Conservation (phyloP, 2,888 invertebrate species). For the Oegoconia quadripuncta region DNA sequence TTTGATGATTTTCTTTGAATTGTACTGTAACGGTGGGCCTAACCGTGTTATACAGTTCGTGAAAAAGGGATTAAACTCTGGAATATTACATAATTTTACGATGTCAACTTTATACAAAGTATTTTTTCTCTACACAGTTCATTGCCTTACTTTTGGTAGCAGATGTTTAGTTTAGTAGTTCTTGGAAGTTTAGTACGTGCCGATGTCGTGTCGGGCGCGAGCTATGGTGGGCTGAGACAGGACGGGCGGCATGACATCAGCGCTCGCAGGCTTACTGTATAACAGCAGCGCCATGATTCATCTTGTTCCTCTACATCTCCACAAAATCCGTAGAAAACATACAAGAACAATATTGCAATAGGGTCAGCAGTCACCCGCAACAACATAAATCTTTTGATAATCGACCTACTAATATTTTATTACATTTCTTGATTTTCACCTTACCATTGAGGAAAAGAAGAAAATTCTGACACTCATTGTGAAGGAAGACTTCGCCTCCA, state of each 20-base stretch:
- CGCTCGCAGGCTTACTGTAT: slow-evolving; percentile 56
- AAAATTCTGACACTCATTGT: too few species aligned
- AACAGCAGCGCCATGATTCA: slow-evolving; percentile 61
- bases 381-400: too few species aligned
- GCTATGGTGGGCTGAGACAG: slow-evolving; percentile 4
- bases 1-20: slow-evolving; percentile 32
- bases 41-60: slow-evolving; percentile 13
- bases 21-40: slow-evolving; percentile 23
- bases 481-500: too few species aligned
- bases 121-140: slow-evolving; percentile 1
- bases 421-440: too few species aligned
- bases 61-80: slow-evolving; percentile 22
- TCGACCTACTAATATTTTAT: too few species aligned
- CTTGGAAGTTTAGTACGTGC: slow-evolving; percentile 41
- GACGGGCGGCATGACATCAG: slow-evolving; percentile 66
- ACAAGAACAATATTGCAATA: slow-evolving; percentile 10
- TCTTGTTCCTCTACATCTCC: slow-evolving; percentile 30
- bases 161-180: slow-evolving; percentile 39
- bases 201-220: slow-evolving; percentile 22
- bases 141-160: slow-evolving; percentile 27
- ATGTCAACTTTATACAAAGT: slow-evolving; percentile 34
- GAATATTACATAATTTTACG: slow-evolving; percentile 62
- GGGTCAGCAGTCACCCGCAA: too few species aligned
- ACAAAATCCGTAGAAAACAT: slow-evolving; percentile 22
- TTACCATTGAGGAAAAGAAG: too few species aligned